Conservation (phyloP, 2,113 vertebrate species). For the Galemys pyrenaicus region DNA sequence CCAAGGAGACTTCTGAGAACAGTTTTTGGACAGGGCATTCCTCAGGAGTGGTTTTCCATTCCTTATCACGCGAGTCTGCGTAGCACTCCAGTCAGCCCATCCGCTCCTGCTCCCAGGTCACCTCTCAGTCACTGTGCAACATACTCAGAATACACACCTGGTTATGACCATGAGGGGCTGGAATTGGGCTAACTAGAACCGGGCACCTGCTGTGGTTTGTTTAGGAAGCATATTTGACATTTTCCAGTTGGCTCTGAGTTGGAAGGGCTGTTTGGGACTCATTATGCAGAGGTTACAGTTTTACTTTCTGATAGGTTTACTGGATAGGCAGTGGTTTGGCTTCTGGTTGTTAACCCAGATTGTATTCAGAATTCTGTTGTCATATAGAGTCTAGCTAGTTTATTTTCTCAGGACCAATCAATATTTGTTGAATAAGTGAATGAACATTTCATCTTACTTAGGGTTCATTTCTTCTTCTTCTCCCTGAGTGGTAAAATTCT, state of each 20-base stretch:
- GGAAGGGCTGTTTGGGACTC: not conserved
- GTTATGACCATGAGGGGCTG: not conserved
- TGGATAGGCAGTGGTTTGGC: not conserved
- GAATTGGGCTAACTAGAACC: not conserved
- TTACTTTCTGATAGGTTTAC: not conserved
- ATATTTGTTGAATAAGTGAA: not conserved
- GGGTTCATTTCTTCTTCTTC: not conserved
- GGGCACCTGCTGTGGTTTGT: not conserved
- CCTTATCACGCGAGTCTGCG: too few relatives aligned
- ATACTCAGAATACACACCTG: too few relatives aligned
- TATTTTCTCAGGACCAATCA: not conserved
- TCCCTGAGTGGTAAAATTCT: constrained; percentile 5
- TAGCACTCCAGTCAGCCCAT: too few relatives aligned
- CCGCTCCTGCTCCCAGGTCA: too few relatives aligned
- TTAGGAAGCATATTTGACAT: not conserved
- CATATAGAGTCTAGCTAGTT: not conserved
- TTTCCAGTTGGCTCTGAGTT: not conserved
- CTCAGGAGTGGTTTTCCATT: too few relatives aligned
- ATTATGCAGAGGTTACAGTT: not conserved
- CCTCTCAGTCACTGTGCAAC: too few relatives aligned
- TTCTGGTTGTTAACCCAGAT: not conserved
- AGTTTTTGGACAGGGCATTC: too few relatives aligned
- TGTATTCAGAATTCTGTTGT: not conserved
- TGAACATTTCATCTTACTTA: not conserved
- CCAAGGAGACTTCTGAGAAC: too few relatives aligned